Evolutionary conservation across 2,113 vertebrate genomes (phyloP).

Genomic region (Nannospalax galili): DNA sequence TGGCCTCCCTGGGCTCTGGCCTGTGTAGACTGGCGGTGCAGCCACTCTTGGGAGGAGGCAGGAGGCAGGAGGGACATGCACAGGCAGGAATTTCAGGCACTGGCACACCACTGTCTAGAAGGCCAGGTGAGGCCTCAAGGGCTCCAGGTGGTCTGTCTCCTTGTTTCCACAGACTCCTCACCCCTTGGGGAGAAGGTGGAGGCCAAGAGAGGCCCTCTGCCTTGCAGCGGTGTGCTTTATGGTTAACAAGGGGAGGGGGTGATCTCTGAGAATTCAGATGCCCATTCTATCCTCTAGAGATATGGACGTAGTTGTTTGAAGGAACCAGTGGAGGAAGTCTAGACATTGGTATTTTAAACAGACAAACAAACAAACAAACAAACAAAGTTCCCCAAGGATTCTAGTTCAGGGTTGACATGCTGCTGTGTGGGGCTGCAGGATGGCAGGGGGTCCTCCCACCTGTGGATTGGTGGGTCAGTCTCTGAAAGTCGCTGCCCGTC

Average conservation of each 20-base stretch:
- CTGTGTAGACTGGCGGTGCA: background rate
- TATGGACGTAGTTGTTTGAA: background rate
- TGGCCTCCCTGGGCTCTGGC: background rate
- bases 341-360: background rate
- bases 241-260: background rate
- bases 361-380: background rate
- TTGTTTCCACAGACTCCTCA: background rate
- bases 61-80: background rate
- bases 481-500: background rate
- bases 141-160: background rate
- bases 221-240: background rate
- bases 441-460: background rate
- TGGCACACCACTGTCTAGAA: background rate
- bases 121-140: background rate
- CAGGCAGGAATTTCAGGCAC: background rate
- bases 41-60: background rate
- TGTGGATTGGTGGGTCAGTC: no score
- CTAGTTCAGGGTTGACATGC: no score
- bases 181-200: no score
- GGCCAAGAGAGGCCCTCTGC: no score
- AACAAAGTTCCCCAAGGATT: background rate
- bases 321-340: background rate
- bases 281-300: background rate
- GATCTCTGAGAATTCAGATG: background rate
- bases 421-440: background rate